Conservation (phyloP, 2,113 vertebrate genomes). For the Picathartes gymnocephalus region DNA sequence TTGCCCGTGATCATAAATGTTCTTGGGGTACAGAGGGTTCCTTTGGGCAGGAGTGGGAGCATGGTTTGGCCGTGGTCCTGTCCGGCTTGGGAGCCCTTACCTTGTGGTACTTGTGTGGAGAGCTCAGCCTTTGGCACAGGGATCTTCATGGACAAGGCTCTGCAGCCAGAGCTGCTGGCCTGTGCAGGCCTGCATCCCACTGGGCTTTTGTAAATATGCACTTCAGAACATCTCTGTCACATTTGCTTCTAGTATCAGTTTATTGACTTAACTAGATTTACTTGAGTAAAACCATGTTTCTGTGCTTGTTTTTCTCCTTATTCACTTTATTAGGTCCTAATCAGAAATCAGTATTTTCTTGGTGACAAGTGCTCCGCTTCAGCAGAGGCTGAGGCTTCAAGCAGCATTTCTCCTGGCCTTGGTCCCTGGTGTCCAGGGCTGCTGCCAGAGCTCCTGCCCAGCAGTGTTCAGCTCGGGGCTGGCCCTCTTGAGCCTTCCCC, state of each 20-base stretch:
- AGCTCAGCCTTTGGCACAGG: not conserved
- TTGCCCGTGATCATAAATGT: not conserved
- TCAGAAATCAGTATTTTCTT: not conserved
- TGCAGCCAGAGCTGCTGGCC: not conserved
- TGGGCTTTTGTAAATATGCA: not conserved
- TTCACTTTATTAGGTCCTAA: not conserved
- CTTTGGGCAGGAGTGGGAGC: not conserved
- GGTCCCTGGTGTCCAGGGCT: not conserved
- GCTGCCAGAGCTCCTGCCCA: not conserved
- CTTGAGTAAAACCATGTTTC: not conserved
- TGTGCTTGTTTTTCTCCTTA: not conserved
- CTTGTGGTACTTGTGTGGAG: not conserved
- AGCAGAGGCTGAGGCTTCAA: not conserved
- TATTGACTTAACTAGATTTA: not conserved
- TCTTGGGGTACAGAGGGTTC: not conserved
- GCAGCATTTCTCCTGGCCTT: not conserved
- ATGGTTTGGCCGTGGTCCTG: not conserved
- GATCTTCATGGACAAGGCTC: accelerated
- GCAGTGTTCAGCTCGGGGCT: not conserved
- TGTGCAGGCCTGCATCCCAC: not conserved
- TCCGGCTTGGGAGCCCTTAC: not conserved
- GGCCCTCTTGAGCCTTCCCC: not conserved
- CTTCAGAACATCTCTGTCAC: not conserved
- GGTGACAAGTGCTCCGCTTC: not conserved
- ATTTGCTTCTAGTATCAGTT: not conserved